Percentiles rank a stretch among this genome's conserved stretches.
phyloP scores from a whole-genome alignment of 1,140 invertebrate species.

The Papilio xuthus region DNA sequence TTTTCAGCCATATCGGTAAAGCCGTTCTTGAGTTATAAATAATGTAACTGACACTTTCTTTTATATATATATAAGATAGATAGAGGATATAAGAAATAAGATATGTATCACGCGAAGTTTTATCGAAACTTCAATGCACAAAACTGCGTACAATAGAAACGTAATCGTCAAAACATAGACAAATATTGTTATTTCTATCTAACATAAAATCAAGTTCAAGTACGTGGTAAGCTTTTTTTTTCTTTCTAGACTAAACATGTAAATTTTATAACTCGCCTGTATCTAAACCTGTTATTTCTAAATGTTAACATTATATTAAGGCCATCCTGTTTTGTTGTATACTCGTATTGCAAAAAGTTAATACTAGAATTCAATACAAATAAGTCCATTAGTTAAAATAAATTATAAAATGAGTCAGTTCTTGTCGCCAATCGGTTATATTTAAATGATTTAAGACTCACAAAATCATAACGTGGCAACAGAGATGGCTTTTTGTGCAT shows the following conservation, averaged over 20 bases:
- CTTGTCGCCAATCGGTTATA: background rate
- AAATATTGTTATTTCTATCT: background rate
- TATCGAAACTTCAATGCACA: background rate
- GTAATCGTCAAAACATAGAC: background rate
- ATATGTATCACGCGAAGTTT: no score
- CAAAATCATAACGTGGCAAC: background rate
- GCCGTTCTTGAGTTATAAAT: no score
- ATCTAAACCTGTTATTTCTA: conserved; percentile 39
- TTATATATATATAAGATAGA: no score
- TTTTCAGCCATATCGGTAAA: no score
- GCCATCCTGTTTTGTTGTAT: conserved; percentile 39
- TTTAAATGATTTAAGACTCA: background rate
- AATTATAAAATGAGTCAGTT: conserved; percentile 7
- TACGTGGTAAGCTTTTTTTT: conserved; percentile 28
- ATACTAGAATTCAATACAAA: conserved; percentile 33
- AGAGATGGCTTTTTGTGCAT: no score
- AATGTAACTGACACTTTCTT: no score
- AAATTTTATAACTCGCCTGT: conserved; percentile 37
- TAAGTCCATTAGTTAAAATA: conserved; percentile 36
- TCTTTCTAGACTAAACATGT: conserved; percentile 38
- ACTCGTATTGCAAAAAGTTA: conserved; percentile 37
- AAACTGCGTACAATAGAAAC: background rate
- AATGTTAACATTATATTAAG: conserved; percentile 39
- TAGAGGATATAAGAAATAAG: no score
- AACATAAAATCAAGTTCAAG: conserved; percentile 7